A percentile compares a stretch with the other conserved stretches of the same genome.
phyloP scores from a whole-genome alignment of 2,113 vertebrate species.

The Dasyornis broadbenti region DNA sequence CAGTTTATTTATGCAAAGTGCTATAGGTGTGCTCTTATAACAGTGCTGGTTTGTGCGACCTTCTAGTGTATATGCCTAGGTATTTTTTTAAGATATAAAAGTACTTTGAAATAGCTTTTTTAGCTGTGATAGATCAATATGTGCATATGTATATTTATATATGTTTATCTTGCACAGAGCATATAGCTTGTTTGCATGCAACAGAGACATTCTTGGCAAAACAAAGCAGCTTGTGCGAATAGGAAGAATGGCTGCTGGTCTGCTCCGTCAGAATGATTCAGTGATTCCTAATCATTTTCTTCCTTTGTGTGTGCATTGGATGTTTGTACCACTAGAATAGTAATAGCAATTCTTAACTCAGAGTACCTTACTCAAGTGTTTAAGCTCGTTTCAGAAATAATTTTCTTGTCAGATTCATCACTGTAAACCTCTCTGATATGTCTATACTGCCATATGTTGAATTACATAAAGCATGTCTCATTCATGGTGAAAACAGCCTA shows the following conservation, averaged over 20 bases:
- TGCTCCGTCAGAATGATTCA: neutral
- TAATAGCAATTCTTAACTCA: neutral
- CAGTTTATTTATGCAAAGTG: neutral
- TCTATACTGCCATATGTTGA: neutral
- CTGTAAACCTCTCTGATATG: neutral
- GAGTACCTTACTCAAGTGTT: neutral
- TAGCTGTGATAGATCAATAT: neutral
- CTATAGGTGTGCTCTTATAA: neutral
- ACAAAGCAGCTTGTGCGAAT: rapidly evolving
- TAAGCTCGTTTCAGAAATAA: constrained; percentile 9
- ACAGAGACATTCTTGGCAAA: neutral
- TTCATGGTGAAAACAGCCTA: constrained; percentile 1
- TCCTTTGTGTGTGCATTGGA: neutral
- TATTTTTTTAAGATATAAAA: neutral
- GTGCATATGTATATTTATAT: neutral
- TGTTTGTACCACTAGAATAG: neutral
- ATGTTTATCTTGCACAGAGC: neutral
- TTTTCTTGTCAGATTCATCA: constrained; percentile 23
- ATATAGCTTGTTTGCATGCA: neutral
- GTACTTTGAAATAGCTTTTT: neutral
- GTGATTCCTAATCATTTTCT: neutral
- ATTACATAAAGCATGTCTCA: neutral
- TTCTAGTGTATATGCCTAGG: neutral
- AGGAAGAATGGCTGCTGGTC: neutral
- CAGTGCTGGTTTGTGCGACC: neutral